These are phyloP conservation scores for Rhabditoides inermis DNA, from an alignment of 2,888 invertebrate genomes.

Conservation along the genomic window DNA sequence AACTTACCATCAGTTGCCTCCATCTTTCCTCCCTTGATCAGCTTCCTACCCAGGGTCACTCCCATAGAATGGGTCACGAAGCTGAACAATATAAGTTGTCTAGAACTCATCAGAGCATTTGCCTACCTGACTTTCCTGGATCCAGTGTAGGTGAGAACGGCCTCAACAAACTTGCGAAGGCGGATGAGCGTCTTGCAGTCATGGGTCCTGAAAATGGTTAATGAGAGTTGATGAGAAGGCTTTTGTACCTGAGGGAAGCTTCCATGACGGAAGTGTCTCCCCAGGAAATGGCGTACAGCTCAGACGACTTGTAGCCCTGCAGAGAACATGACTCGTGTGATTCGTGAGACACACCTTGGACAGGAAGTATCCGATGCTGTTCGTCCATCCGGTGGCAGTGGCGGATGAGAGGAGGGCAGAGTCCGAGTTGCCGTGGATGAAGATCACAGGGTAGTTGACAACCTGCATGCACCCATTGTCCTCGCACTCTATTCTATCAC, in stretches of 20 bases:
- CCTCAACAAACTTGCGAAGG: slow-evolving; percentile 34
- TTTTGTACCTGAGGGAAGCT: slow-evolving; percentile 13
- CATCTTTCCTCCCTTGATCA: slow-evolving; percentile 32
- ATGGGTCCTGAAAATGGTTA: slow-evolving; percentile 27
- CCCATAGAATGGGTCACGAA: slow-evolving; percentile 40
- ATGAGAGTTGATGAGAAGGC: not conserved
- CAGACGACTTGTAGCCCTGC: slow-evolving; percentile 24
- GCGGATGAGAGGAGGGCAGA: slow-evolving; percentile 17
- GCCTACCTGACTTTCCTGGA: slow-evolving; percentile 3
- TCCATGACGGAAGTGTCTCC: slow-evolving; percentile 25
- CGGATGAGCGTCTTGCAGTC: slow-evolving; percentile 24
- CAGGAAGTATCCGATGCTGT: slow-evolving; percentile 23
- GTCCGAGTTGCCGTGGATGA: slow-evolving; percentile 37
- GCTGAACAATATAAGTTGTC: too few relatives aligned
- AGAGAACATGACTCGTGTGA: too few relatives aligned
- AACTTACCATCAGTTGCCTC: slow-evolving; percentile 16
- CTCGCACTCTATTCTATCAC: not conserved
- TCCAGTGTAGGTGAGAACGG: slow-evolving; percentile 28
- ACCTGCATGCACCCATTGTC: slow-evolving; percentile 6
- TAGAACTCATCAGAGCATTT: slow-evolving; percentile 13
- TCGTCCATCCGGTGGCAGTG: slow-evolving; percentile 27
- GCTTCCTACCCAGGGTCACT: slow-evolving; percentile 32
- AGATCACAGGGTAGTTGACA: slow-evolving; percentile 15
- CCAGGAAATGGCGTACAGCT: slow-evolving; percentile 41
- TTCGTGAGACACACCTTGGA: too few relatives aligned